These are phyloP conservation scores for Calidris pugnax DNA, from an alignment of 2,113 vertebrate species.

Conservation along the genomic window DNA sequence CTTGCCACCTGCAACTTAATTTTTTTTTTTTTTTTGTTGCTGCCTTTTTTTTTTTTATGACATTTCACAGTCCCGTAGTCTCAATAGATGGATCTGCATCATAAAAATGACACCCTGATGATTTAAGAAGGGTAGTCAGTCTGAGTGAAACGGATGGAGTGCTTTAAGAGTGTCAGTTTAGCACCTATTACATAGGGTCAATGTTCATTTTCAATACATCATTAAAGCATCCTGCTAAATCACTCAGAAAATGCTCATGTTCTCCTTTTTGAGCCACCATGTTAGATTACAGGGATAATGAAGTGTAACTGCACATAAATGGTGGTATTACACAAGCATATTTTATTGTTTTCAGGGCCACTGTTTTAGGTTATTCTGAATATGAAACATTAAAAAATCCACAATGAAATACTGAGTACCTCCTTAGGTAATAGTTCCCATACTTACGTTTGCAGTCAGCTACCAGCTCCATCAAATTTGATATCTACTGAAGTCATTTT, in stretches of 20 bases:
- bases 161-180: slow-evolving; percentile 75
- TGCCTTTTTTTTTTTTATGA: slow-evolving; percentile 57
- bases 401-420: slow-evolving; percentile 39
- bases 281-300: slow-evolving; percentile 72
- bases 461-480: slow-evolving; percentile 25
- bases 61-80: slow-evolving; percentile 77
- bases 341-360: slow-evolving; percentile 63
- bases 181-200: slow-evolving; percentile 78
- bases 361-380: slow-evolving; percentile 47
- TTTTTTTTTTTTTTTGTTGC: slow-evolving; percentile 75
- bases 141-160: slow-evolving; percentile 69
- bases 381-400: slow-evolving; percentile 55
- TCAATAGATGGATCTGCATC: slow-evolving; percentile 66
- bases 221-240: slow-evolving; percentile 77
- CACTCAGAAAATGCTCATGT: slow-evolving; percentile 55
- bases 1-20: slow-evolving; percentile 68
- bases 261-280: slow-evolving; percentile 45
- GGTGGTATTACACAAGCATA: slow-evolving; percentile 18
- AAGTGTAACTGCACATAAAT: slow-evolving; percentile 71
- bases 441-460: neutral
- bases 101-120: slow-evolving; percentile 74
- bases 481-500: slow-evolving; percentile 55
- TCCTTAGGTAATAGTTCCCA: slow-evolving; percentile 15
- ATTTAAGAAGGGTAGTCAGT: slow-evolving; percentile 72
- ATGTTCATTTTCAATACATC: slow-evolving; percentile 75